A percentile compares a stretch with the other conserved stretches of the same genome.
Conservation (phyloP, 2,797 vertebrate species). For the Galagoides demidoff region DNA sequence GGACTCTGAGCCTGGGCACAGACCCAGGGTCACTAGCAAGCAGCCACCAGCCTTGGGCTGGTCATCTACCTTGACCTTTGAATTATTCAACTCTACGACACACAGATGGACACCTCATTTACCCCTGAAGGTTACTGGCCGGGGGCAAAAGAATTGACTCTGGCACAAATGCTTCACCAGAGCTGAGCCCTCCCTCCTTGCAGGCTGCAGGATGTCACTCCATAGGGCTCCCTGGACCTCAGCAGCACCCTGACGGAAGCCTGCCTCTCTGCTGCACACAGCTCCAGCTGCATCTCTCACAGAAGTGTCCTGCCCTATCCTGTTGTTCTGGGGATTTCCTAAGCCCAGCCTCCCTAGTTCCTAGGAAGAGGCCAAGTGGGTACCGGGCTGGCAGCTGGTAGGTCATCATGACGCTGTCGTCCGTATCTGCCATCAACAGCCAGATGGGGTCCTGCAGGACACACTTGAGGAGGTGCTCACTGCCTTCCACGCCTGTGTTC, state of each 20-base stretch:
- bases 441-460: conserved; percentile 94
- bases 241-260: fast-evolving
- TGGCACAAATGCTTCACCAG: fast-evolving
- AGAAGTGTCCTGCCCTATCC: fast-evolving
- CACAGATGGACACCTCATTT: background rate
- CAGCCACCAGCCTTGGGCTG: background rate
- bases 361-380: background rate
- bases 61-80: background rate
- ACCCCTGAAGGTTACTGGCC: background rate
- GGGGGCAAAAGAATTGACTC: fast-evolving
- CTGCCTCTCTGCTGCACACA: fast-evolving
- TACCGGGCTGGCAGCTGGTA: conserved; percentile 95
- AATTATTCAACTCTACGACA: background rate
- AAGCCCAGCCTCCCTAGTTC: background rate
- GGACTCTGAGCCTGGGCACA: background rate
- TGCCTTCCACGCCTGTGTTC: conserved; percentile 82
- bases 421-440: conserved; percentile 93
- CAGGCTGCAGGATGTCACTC: background rate
- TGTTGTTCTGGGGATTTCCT: background rate
- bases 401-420: conserved; percentile 95
- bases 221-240: too few species aligned
- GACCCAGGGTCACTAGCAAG: background rate
- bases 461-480: conserved; percentile 89
- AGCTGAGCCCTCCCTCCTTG: fast-evolving
- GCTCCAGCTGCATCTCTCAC: background rate